Conservation (phyloP, 2,797 vertebrate species). For the Eulemur coronatus region DNA sequence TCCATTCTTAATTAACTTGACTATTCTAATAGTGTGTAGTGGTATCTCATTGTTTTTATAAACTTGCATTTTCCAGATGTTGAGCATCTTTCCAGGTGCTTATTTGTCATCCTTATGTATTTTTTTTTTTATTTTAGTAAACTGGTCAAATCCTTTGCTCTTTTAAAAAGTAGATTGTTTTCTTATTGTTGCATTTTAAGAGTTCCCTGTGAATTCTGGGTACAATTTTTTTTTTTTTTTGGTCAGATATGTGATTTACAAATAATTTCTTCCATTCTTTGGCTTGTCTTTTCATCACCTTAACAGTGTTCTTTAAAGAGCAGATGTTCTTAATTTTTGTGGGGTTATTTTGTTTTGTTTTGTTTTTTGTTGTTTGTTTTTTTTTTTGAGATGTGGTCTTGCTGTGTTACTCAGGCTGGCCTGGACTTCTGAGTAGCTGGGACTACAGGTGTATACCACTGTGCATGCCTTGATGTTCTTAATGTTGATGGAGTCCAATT, state of each 20-base stretch:
- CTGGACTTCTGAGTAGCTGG: not conserved
- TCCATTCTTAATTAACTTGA: not conserved
- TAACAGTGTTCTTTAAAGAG: slow-evolving; percentile 11
- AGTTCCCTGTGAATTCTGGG: slow-evolving; percentile 23
- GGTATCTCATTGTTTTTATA: not conserved
- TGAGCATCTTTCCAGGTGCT: not conserved
- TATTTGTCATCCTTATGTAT: not conserved
- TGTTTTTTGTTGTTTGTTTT: not conserved
- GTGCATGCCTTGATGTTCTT: not conserved
- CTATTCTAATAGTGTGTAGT: not conserved
- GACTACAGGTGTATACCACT: not conserved
- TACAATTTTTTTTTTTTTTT: not conserved
- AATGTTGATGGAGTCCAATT: not conserved
- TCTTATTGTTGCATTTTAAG: not conserved
- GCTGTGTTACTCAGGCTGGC: not conserved
- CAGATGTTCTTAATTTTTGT: slow-evolving; percentile 44
- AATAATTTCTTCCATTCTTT: not conserved
- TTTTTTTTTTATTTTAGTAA: not conserved
- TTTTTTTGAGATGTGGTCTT: not conserved
- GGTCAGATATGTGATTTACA: not conserved
- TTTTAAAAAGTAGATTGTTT: not conserved
- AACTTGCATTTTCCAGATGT: not conserved
- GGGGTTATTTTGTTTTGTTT: too few species aligned
- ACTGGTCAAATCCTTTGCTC: not conserved
- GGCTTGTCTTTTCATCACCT: slow-evolving; percentile 6